Evolutionary conservation across 2,797 vertebrate genomes (phyloP), one percentile per base, ranked within the genome.

Genomic region (Amblyopsis hoosieri): DNA sequence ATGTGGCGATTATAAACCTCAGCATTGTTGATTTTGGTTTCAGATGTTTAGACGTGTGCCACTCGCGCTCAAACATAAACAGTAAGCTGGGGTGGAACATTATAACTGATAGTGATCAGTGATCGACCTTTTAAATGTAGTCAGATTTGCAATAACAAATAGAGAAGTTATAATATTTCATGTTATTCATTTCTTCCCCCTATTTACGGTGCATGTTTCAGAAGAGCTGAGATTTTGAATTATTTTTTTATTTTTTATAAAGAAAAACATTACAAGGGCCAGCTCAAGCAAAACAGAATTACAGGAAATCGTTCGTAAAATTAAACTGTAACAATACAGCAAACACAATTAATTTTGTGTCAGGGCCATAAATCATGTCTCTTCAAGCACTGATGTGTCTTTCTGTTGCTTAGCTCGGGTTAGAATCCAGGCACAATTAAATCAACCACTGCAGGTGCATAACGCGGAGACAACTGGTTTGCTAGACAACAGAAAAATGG

Each of bases 381-480:
- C 23, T 45, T 54, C 57, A 76, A 73, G 56, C 72, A 72, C 33
- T 11, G 58, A 47, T 76, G 82, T 74, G 66, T 75, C 66, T 84
- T 79, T 56, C 49, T 72, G 67, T 65, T 72, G 77, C 72, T 80
- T 56, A 63, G 65, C 57, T 79, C 62, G 62, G 83, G 81, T 76
- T 66, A 68, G 71, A 62, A 73, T 81, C 65, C 57, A 60, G 69
- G 66, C 66, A 77, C 57, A 76, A 82, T 84, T 74, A 75, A 85
- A 87, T 87, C 85, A 84, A 64, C 64, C 65, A 54, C 61, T 71
- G 74, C 79, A 86, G 83, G 79, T 82, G 81, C 79, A 82, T 61
- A 72, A 81, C 79, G 75, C 47, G 53, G 49, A 71, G 71, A 60
- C 37, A 6, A 75, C 56, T 53, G 74, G 45, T 68, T 71, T 61